A percentile compares a stretch with the other conserved stretches of the same genome.
Evolutionary conservation across 2,797 vertebrate genomes (phyloP).

Genomic region (Limosa lapponica): DNA sequence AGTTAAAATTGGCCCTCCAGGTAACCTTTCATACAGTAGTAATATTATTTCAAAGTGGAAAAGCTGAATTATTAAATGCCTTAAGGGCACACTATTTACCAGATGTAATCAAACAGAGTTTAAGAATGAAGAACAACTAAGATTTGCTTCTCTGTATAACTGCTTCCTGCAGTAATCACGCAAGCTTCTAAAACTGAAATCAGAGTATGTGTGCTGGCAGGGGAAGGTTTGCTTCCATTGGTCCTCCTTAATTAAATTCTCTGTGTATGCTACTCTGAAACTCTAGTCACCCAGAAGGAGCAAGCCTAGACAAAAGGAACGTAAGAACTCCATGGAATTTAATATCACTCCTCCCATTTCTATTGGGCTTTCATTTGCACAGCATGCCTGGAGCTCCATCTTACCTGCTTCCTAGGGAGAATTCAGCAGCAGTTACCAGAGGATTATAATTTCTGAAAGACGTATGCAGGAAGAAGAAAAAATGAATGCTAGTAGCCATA

Average conservation of each 20-base stretch:
- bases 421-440: not conserved
- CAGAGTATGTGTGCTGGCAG: accelerated
- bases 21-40: conserved; percentile 43
- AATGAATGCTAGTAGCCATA: not conserved
- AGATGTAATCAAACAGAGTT: conserved; percentile 26
- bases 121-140: conserved; percentile 20
- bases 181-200: not conserved
- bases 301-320: not conserved
- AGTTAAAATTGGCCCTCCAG: conserved; percentile 69
- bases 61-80: conserved; percentile 62
- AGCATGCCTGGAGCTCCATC: not conserved
- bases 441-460: not conserved
- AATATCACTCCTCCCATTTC: not conserved
- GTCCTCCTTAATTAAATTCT: not conserved
- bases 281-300: not conserved
- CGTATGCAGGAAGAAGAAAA: not conserved
- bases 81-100: conserved; percentile 54
- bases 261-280: not conserved
- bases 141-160: not conserved
- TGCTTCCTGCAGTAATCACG: not conserved
- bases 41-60: conserved; percentile 54
- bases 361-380: not conserved
- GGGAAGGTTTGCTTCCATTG: not conserved
- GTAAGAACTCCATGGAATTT: not conserved
- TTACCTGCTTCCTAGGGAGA: not conserved